Evolutionary conservation across 2,113 vertebrate species (phyloP).

Genomic region (Willisornis vidua): DNA sequence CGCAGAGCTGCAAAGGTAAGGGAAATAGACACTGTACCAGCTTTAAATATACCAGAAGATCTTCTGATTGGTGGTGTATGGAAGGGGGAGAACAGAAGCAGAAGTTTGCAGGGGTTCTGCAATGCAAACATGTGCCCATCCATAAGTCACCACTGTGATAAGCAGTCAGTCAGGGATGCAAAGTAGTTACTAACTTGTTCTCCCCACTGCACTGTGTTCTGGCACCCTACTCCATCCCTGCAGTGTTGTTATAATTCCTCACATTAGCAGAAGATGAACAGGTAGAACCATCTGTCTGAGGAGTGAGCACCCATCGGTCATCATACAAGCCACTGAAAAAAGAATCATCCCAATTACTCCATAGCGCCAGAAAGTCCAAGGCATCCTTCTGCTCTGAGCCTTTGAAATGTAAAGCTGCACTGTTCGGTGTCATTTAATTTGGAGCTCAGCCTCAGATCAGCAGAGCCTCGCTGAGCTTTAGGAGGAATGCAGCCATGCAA

Average conservation of each 20-base stretch:
- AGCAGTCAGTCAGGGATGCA: not conserved
- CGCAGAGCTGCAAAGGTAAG: not conserved
- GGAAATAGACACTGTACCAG: not conserved
- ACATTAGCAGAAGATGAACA: constrained; percentile 21
- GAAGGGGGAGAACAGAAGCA: not conserved
- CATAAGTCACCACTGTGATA: not conserved
- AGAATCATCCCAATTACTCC: constrained; percentile 36
- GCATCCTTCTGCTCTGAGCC: constrained; percentile 1
- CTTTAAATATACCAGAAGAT: not conserved
- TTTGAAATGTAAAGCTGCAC: constrained; percentile 50
- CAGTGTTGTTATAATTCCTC: not conserved
- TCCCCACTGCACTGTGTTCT: not conserved
- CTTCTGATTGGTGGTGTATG: not conserved
- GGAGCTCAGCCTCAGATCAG: constrained; percentile 45
- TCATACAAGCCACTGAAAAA: not conserved
- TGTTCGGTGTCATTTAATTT: constrained; percentile 37
- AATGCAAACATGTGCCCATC: not conserved
- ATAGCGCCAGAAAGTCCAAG: not conserved
- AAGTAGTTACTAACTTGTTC: not conserved
- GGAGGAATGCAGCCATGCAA: not conserved
- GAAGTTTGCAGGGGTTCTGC: not conserved
- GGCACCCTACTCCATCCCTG: not conserved
- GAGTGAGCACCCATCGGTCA: not conserved
- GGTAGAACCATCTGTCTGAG: not conserved
- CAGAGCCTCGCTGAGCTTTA: constrained; percentile 22